Evolutionary conservation across 2,113 vertebrate species (phyloP).

Genomic region (Shinisaurus crocodilurus): DNA sequence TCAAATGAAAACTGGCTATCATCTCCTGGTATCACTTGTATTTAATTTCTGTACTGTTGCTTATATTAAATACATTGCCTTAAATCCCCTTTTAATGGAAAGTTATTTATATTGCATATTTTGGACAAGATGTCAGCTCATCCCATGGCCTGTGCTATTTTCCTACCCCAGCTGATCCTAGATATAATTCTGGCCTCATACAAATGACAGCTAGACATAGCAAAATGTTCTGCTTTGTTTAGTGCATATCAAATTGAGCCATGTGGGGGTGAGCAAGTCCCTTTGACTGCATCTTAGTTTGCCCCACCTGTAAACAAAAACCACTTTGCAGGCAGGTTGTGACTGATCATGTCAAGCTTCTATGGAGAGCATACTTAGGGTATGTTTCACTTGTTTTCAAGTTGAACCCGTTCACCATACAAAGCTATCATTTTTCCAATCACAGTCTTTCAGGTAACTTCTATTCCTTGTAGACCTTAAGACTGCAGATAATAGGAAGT

Average conservation of each 20-base stretch:
- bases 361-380: conserved; percentile 4
- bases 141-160: neutral
- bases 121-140: neutral
- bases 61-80: neutral
- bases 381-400: conserved; percentile 37
- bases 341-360: neutral
- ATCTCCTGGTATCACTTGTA: neutral
- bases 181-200: conserved; percentile 9
- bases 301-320: neutral
- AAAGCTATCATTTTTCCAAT: neutral
- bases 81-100: conserved; percentile 9
- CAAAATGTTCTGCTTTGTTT: neutral
- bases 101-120: neutral
- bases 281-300: conserved; percentile 9
- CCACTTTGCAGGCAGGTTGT: neutral
- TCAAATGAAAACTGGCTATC: conserved; percentile 34
- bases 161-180: neutral
- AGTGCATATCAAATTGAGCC: accelerated
- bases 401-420: neutral
- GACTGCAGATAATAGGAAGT: conserved; percentile 16
- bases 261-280: neutral
- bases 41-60: conserved; percentile 24
- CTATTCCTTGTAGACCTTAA: neutral
- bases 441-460: conserved; percentile 35
- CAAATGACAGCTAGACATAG: neutral